Evolutionary conservation across 2,113 vertebrate species (phyloP), one percentile per base, ranked within the genome.

Genomic region (Zapus hudsonius): DNA sequence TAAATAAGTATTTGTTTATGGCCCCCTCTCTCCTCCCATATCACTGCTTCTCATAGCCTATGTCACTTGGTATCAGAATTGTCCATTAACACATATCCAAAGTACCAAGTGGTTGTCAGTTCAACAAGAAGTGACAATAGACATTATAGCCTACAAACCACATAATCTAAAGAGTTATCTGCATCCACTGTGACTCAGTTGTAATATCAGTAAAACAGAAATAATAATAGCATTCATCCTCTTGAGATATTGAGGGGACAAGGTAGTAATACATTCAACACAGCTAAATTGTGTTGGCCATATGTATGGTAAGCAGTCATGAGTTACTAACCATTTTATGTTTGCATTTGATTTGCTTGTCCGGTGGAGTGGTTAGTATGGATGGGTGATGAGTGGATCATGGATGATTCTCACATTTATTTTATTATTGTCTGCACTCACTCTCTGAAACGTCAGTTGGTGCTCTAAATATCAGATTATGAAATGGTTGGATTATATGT

Each of bases 381-480:
- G 27, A 23, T 25, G 19, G 2, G 7, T 38, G 12, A 36, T 78
- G 2, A 47, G 22, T 17, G 19, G 16, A 27, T 38, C 13, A 16
- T 8, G 25, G 12, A 23, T 27, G 20, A 2, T 3, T 25, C 29
- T 31, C 44, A 27, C 6, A 31, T 47, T 66, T 61, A 13, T 38
- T 84, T 74, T 52, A 25, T 52, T 42, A 72, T 25, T 59, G 15
- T 3, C 22, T 52, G 3, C 4, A 6, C 44, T 92, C 4, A 40
- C 55, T 66, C 10, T 31, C 57, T 83, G 15, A 55, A 25, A 13
- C 90, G 67, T 17, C 66, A 44, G 1, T 63, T 79, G 31, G 13
- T 94, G 0, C 17, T 86, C 84, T 90, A 93, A 66, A 76, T 94
- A 94, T 89, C 89, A 74, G 90, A 78, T 93, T 90, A 82, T 89